Conservation (phyloP, 1,140 invertebrate species). For the Nasonia longicornis region DNA sequence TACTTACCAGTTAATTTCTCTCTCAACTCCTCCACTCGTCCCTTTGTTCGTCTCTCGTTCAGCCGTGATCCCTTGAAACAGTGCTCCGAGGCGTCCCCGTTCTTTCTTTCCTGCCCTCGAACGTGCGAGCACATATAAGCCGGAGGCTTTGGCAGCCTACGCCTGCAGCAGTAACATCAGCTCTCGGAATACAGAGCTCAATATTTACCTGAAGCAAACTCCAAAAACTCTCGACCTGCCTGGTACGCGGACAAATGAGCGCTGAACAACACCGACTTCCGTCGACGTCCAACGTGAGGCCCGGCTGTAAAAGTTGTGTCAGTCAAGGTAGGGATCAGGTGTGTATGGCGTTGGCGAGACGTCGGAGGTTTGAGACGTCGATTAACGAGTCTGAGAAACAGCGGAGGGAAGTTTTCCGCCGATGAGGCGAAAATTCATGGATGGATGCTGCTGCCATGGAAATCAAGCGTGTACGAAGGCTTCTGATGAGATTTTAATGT, state of each 20-base stretch:
- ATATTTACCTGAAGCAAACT: constrained; percentile 59
- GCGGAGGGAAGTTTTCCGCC: constrained; percentile 8
- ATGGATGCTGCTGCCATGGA: background rate
- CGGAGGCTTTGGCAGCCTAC: background rate
- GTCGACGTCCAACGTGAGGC: background rate
- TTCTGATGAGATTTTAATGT: constrained; percentile 50
- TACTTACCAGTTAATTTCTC: constrained; percentile 1
- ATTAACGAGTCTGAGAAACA: constrained; percentile 27
- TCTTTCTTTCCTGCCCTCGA: constrained; percentile 43
- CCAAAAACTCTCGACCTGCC: constrained; percentile 50
- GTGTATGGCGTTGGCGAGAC: background rate
- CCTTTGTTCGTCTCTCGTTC: constrained; percentile 15
- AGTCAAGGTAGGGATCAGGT: background rate
- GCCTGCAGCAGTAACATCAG: background rate
- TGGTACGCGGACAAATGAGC: constrained; percentile 47
- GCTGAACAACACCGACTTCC: background rate
- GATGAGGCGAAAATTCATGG: constrained; percentile 13
- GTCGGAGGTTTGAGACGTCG: constrained; percentile 11
- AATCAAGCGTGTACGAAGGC: background rate
- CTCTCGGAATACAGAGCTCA: constrained; percentile 49
- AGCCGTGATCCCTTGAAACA: constrained; percentile 23
- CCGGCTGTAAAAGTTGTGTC: constrained; percentile 33
- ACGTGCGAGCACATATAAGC: constrained; percentile 13
- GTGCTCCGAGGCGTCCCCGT: constrained; percentile 16
- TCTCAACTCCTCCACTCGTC: background rate